phyloP scores from a whole-genome alignment of 2,113 vertebrate genomes.

The Amphiprion ocellaris region DNA sequence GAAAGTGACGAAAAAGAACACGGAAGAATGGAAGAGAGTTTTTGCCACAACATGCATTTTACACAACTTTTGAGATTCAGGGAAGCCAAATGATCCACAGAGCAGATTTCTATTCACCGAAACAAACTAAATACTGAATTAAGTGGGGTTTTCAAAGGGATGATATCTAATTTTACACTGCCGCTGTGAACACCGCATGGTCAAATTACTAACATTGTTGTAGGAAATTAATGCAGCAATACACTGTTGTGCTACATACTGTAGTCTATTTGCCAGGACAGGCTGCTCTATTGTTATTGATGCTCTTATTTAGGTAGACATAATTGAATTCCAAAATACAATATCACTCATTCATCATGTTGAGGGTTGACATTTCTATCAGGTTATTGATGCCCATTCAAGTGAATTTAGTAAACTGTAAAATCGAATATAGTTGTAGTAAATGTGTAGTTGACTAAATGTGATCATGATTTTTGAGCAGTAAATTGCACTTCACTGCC shows the following conservation, averaged over 20 bases:
- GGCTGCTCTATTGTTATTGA: slow-evolving; percentile 71
- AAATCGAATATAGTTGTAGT: slow-evolving; percentile 26
- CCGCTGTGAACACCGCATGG: slow-evolving; percentile 20
- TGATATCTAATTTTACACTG: slow-evolving; percentile 17
- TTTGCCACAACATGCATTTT: slow-evolving; percentile 32
- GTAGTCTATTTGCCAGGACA: slow-evolving; percentile 60
- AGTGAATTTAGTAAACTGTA: slow-evolving; percentile 50
- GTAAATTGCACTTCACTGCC: slow-evolving; percentile 23
- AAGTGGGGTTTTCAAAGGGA: neutral
- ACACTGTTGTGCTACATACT: slow-evolving; percentile 20
- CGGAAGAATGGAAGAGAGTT: neutral
- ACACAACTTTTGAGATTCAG: slow-evolving; percentile 34
- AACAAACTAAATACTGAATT: slow-evolving; percentile 2
- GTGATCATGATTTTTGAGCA: neutral
- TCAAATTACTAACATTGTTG: slow-evolving; percentile 11
- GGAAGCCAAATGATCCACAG: slow-evolving; percentile 31
- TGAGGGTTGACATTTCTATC: slow-evolving; percentile 72
- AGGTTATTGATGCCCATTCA: slow-evolving; percentile 62
- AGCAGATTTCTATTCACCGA: slow-evolving; percentile 30
- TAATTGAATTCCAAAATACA: slow-evolving; percentile 74
- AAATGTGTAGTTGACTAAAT: slow-evolving; percentile 26
- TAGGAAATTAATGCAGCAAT: slow-evolving; percentile 43
- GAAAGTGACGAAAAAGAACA: slow-evolving; percentile 25
- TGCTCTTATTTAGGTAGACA: slow-evolving; percentile 68
- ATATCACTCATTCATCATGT: slow-evolving; percentile 75